Evolutionary conservation across 2,888 invertebrate genomes (phyloP), one percentile per base, ranked within the genome.

Genomic region (Kuschelorhynchus macadamiae): DNA sequence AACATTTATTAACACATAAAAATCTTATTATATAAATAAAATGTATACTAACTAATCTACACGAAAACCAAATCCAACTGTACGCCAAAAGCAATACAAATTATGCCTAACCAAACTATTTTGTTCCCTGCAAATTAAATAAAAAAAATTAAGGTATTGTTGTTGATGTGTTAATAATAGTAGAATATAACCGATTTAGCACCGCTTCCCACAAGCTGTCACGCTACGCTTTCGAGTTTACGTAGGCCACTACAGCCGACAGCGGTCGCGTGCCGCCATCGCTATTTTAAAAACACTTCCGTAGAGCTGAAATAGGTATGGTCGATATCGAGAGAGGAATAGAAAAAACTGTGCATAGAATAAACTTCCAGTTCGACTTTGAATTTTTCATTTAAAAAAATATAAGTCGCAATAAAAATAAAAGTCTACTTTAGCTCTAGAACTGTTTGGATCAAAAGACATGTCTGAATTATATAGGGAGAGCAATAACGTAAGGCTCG

Each of bases 181-280:
- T 52, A 46, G 53, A 53, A 53, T 44, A 44, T 52, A 33, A 44
- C 52, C 46, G 53, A 53, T 62, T 53, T 46, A 36, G 20, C 36
- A 25, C 12, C 55, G 55, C 63, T 56, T 47, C 63, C 63, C 55
- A 56, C 63, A 49, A 56, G 49, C 47, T 63, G 63, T 63, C 63
- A 56, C 55, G 63, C 55, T 53, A 62, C 21, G 66, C 63, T 64
- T 65, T 47, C 67, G 52, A 65, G 65, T 69, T 46, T 61, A 56
- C 50, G 44, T 44, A 61, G 68, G 64, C 73, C 69, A 72, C 75
- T 77, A 76, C 70, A 78, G 80, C 78, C 80, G 80, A 80, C 81
- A 81, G 79, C 80, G 80, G 80, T 81, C 81, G 81, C 81, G 81
- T 81, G 81, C 81, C 80, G 75, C 72, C 75, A 66, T 67, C 64